Evolutionary conservation across 2,113 vertebrate genomes (phyloP), one percentile per base, ranked within the genome.

Genomic region (Corythaeola cristata): DNA sequence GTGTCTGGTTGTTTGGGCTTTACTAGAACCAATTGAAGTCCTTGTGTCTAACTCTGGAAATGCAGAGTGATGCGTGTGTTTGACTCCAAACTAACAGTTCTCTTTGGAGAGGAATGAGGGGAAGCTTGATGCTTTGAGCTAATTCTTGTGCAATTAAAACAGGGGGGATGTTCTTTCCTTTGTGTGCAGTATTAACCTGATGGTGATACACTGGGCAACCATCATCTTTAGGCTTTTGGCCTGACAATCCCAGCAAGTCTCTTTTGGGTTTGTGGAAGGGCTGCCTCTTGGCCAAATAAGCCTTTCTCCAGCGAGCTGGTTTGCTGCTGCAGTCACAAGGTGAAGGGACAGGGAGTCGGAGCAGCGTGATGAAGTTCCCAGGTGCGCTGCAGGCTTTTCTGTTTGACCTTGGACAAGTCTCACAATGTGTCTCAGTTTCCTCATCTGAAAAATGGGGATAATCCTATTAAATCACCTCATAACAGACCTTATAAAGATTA

Each of bases 401-500:
- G 22, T 27, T 77, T 85, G 73, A 72, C 86, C 52, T 90, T 58
- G 73, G 80, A n/a, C 66, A 82, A 41, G 28, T 59, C 39, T 83
- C 83, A 79, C 62, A 35, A 24, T 84, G 66, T 85, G 56, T 69
- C 89, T 94, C 66, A 26, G 58, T 79, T 85, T 95, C 89, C 89
- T 94, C 41, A 6, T 94, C 37, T 85, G 72, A 91, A 81, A 94
- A 96, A 85, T 4, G 37, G 58, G 52, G 39, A 75, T 94, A 94
- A 96, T 95, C 87, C 81, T 69, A 87, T 89, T 93, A 89, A 91
- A 89, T 76, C 78, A 90, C 74, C 82, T 93, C 63, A 5, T 69
- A 93, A 88, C n/a, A 73, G 58, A 22, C 60, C 39, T 85, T 89
- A 58, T 47, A 66, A 85, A 82, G 84, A 95, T 81, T 68, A 89